Base-by-base conservation (phyloP, 2,113 vertebrate genomes). In the Labeo rohita region DNA sequence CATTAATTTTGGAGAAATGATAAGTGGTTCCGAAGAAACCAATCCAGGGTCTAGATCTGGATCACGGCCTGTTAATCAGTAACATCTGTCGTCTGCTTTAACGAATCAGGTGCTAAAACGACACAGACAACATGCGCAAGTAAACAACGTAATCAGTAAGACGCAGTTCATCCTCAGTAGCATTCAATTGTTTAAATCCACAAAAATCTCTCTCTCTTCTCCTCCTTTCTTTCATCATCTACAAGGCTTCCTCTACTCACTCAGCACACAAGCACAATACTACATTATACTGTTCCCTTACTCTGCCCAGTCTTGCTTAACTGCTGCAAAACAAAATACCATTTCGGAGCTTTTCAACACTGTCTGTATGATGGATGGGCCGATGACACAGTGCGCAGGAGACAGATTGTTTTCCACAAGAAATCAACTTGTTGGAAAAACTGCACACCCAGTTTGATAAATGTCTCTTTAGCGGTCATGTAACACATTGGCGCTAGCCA, bases 221-320 rank as follows among this genome's bases (percentile, higher is more conserved):
- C 21, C 75, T 39, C 43, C 34, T 7, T 52, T 85, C 79, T 80
- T 79, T 85, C 80, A 85, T 45, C 68, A 79, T 76, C 65, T 80
- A 65, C 43, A 79, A 13, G 13, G 80, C 84, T 93, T 92, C 93
- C 91, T 91, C 88, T 90, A 82, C 90, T 87, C 83, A 85, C 80
- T 88, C 86, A 84, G 63, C 83, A 77, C 56, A 68, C 21, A 80
- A 43, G 66, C 50, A 85, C 84, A 70, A 77, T 56, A 68, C 43
- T 78, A 82, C 34, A 73, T 84, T 84, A 73, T 59, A 59, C 66
- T 80, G 59, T 84, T 85, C 77, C 75, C 56, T 81, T 81, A 56
- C 77, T 77, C 39, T 89, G 87, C 54, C 72, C 65, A 81, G 85
- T 88, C 87, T 68, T 90, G 87, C 87, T 86, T 83, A 78, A 87